Evolutionary conservation across 2,888 invertebrate genomes (phyloP).

Genomic region (Chloroclystis v-ata): DNA sequence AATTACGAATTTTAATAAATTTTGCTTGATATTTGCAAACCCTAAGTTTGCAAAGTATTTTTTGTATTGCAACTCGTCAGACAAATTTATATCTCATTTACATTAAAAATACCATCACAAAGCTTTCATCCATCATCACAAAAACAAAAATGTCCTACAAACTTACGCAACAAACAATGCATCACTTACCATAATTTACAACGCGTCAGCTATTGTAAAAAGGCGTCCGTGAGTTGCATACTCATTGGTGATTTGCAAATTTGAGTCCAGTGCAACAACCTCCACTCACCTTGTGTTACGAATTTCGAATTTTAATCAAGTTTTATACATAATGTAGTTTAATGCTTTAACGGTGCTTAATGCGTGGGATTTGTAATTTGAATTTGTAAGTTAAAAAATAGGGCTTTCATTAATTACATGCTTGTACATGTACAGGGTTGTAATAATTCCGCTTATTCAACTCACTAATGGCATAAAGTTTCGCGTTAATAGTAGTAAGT

Average conservation of each 20-base stretch:
- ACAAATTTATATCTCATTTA: too few relatives aligned
- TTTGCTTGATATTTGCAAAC: too few relatives aligned
- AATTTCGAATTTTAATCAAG: slow-evolving; percentile 51
- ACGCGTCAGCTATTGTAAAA: slow-evolving; percentile 32
- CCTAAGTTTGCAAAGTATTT: too few relatives aligned
- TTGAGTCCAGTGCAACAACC: slow-evolving; percentile 59
- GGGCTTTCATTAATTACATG: too few relatives aligned
- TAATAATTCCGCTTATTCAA: too few relatives aligned
- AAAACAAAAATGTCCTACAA: slow-evolving; percentile 12
- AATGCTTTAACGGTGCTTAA: slow-evolving; percentile 13
- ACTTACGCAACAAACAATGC: slow-evolving; percentile 24
- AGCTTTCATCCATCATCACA: slow-evolving; percentile 6
- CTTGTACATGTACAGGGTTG: too few relatives aligned
- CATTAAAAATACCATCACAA: background rate
- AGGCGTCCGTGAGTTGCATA: slow-evolving; percentile 55
- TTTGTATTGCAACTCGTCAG: too few relatives aligned
- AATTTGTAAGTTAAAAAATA: too few relatives aligned
- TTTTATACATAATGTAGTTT: slow-evolving; percentile 8
- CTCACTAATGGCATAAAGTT: too few relatives aligned
- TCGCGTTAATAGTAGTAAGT: too few relatives aligned
- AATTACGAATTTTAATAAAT: too few relatives aligned
- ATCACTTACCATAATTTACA: slow-evolving; percentile 25
- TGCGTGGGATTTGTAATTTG: slow-evolving; percentile 21
- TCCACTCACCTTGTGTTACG: slow-evolving; percentile 65
- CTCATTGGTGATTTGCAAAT: slow-evolving; percentile 58